Base-by-base conservation (phyloP, 2,888 invertebrate genomes). In the Seira musarum region DNA sequence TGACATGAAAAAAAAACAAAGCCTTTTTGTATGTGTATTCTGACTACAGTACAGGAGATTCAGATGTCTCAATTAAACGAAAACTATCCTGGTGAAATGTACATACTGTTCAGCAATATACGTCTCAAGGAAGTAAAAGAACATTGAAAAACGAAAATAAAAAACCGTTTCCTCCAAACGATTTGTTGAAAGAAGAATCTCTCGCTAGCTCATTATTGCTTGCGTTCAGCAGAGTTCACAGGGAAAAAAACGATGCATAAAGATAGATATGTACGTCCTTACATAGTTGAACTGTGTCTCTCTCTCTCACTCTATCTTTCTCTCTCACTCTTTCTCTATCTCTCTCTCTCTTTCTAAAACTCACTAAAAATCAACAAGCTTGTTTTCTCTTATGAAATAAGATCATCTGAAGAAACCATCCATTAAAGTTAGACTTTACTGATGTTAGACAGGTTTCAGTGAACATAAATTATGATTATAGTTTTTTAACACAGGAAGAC, bases 321-420 rank as follows among this genome's bases (percentile, higher is more conserved):
- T 21, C 40, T 19, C 67, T 67, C 22, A 68, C 49, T 68, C 49
- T 68, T 49, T 68, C 68, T 35, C 70, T 57, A 24, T 60, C 60
- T 60, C 70, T 70, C 8, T 70, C 35, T 60, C 24, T 70, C 8
- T 70, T 19, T 60, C 24, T 21, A 1, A 19, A 66, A 40, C 53
- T 53, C 53, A 53, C 53, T 53, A 2, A 53, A 40, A 53, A n/a
- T 17, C 53, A 53, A 53, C 53, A 53, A 53, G 53, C 53, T 53
- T 53, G 53, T 53, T 53, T 53, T 53, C 17, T 53, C 53, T 53
- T 2, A n/a, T 53, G 13, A 3, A 53, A n/a, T 53, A 53, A 15
- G 53, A 53, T n/a, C 13, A 53, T 8, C 3, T 53, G 53, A 53
- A 53, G 53, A 53, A 53, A 53, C 53, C 53, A 53, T 53, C 53